These are phyloP conservation scores for Stichodactyla mertensii DNA, from an alignment of 64 coral and sea anemone species.

Conservation along the genomic window DNA sequence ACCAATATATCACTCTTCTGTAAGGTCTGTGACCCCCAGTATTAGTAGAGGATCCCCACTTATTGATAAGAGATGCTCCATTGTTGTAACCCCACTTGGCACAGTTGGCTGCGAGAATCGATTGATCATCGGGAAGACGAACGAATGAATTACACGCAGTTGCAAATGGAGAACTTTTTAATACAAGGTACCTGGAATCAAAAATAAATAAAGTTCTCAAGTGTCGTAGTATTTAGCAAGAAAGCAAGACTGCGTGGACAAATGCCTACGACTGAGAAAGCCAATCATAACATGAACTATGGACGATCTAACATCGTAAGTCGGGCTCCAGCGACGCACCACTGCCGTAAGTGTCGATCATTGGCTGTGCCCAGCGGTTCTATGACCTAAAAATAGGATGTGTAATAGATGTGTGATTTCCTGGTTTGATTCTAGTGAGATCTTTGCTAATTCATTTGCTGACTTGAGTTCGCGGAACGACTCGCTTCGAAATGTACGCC, in stretches of 20 bases:
- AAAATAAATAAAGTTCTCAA: neutral
- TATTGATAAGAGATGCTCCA: neutral
- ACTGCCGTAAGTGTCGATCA: no score
- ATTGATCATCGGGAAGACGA: conserved; percentile 20
- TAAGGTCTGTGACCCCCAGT: neutral
- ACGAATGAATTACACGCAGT: conserved; percentile 20
- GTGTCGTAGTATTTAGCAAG: neutral
- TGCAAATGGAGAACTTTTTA: neutral
- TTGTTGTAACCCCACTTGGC: conserved; percentile 28
- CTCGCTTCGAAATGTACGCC: no score
- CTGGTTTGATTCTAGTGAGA: no score
- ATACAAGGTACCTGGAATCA: neutral
- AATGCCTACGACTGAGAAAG: no score
- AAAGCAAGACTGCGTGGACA: neutral
- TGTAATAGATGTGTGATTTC: no score
- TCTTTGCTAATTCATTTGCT: no score
- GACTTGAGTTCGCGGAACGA: no score
- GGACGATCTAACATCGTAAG: no score
- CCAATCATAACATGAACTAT: no score
- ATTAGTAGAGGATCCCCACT: conserved; percentile 6
- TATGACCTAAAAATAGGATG: no score
- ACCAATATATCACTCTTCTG: neutral
- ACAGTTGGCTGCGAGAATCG: conserved; percentile 14
- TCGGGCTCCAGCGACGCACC: no score
- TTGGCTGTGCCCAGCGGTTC: no score